Evolutionary conservation across 2,797 vertebrate species (phyloP).

Genomic region (Pteropus rufus): DNA sequence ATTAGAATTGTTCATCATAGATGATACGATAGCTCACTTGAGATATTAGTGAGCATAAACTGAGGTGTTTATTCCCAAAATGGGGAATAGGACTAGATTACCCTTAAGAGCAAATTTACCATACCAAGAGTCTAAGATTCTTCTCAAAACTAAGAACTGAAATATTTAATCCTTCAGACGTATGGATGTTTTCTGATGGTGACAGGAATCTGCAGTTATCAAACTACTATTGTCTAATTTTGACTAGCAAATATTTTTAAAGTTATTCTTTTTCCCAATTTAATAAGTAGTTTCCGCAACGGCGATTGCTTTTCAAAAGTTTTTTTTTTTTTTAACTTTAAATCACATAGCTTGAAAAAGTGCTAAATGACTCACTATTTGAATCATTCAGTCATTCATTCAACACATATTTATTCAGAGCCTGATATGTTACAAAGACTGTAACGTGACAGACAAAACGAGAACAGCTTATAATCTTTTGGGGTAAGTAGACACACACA

Average conservation of each 20-base stretch:
- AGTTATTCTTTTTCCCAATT: background rate
- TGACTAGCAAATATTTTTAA: background rate
- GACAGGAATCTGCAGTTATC: background rate
- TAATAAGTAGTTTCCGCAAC: background rate
- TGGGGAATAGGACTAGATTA: background rate
- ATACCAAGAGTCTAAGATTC: background rate
- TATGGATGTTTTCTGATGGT: background rate
- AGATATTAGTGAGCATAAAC: background rate
- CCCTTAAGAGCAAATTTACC: background rate
- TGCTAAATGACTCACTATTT: background rate
- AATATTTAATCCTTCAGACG: background rate
- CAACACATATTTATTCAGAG: background rate
- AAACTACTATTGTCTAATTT: background rate
- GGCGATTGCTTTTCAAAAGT: background rate
- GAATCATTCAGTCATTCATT: background rate
- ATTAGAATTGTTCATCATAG: background rate
- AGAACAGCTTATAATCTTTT: background rate
- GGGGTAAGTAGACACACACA: background rate
- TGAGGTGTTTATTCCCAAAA: background rate
- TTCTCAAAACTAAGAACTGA: constrained; percentile 14
- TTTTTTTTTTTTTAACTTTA: background rate
- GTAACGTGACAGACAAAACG: background rate
- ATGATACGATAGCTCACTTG: background rate
- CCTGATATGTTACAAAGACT: background rate
- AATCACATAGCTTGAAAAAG: background rate